Percentiles rank a stretch among this genome's conserved stretches.
Evolutionary conservation across 2,113 vertebrate species (phyloP).

Genomic region (Athene cunicularia): DNA sequence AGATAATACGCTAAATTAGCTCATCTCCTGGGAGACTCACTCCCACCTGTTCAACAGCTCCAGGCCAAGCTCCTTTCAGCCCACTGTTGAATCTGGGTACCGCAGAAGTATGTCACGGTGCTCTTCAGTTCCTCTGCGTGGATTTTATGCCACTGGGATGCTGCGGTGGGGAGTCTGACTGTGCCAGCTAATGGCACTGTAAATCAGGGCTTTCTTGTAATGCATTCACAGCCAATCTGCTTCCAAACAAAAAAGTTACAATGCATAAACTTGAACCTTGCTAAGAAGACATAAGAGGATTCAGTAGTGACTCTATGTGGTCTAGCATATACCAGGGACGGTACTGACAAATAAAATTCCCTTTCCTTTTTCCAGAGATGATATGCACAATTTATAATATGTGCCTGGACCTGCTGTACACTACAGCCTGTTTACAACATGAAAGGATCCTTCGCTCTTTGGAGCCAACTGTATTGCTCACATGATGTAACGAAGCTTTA

Average conservation of each 20-base stretch:
- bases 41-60: slow-evolving; percentile 22
- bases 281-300: background rate
- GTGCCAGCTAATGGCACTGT: background rate
- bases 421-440: background rate
- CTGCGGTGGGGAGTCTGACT: background rate
- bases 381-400: background rate
- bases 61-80: background rate
- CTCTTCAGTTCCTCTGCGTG: background rate
- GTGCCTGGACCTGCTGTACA: background rate
- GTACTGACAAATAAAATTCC: background rate
- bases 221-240: background rate
- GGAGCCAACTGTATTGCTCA: background rate
- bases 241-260: background rate
- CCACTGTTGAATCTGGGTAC: background rate
- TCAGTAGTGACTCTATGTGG: background rate
- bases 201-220: background rate
- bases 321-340: background rate
- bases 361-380: background rate
- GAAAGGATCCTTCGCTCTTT: background rate
- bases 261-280: background rate
- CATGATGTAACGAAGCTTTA: background rate
- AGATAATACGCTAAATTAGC: background rate
- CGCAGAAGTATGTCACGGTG: background rate
- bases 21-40: slow-evolving; percentile 21
- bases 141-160: background rate